Conservation (phyloP, 2,888 invertebrate species). For the Panopea generosa region DNA sequence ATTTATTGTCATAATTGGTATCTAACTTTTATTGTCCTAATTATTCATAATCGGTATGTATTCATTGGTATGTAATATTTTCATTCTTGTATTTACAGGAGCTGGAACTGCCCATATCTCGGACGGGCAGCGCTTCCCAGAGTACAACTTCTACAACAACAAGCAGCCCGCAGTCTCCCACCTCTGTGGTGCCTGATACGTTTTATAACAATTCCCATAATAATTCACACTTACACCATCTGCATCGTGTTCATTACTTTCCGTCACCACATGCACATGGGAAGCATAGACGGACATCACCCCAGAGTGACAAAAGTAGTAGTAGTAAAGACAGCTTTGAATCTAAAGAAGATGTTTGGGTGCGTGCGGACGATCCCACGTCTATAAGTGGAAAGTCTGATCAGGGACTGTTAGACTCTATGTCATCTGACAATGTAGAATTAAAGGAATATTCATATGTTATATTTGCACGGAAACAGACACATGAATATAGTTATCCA, state of each 20-base stretch:
- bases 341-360: constrained; percentile 77
- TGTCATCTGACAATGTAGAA: constrained; percentile 67
- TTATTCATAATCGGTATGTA: too few relatives aligned
- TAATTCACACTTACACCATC: constrained; percentile 82
- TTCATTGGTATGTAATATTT: too few relatives aligned
- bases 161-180: constrained; percentile 80
- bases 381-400: constrained; percentile 77
- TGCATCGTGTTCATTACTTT: constrained; percentile 89
- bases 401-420: constrained; percentile 73
- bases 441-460: constrained; percentile 79
- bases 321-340: constrained; percentile 69
- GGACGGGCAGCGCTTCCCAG: constrained; percentile 86
- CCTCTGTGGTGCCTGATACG: constrained; percentile 78
- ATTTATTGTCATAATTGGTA: too few relatives aligned
- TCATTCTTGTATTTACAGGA: constrained; percentile 88
- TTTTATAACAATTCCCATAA: constrained; percentile 75
- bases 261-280: constrained; percentile 74
- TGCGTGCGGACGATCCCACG: constrained; percentile 75
- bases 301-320: constrained; percentile 76
- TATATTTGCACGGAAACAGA: constrained; percentile 76
- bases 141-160: constrained; percentile 85
- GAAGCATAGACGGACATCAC: constrained; percentile 66
- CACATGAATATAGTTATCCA: constrained; percentile 95
- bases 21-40: too few relatives aligned
- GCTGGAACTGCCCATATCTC: constrained; percentile 93